Evolutionary conservation across 2,888 invertebrate species (phyloP), one percentile per base, ranked within the genome.

Genomic region (Antitype chi): DNA sequence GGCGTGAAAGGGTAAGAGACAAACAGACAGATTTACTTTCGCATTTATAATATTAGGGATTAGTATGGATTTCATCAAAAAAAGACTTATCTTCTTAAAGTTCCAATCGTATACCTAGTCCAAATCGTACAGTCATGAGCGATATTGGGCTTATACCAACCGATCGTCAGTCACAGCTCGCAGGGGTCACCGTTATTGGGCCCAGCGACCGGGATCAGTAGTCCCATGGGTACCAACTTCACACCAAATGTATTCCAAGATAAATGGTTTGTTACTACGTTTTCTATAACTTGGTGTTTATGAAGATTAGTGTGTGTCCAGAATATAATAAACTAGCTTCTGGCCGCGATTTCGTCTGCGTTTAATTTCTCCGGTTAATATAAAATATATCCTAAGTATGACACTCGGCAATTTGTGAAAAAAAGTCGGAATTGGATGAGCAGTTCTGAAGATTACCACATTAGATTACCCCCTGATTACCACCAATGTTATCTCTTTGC

Each of bases 221-320:
- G n/a, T 71, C 73, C 43, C 70, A 8, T 25, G 85, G 66, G 82
- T 20, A 9, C 13, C 15, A 55, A 63, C 72, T 81, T 76, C 23
- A 57, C 73, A 68, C 57, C 57, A 55, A 68, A 68, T 57, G 73
- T 82, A 64, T 52, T 70, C 25, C n/a, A 81, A 82, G 83, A 82
- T 59, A 62, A 81, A 81, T 82, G 62, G 57, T 32, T 57, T 32
- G 25, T 70, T 15, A 4, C 74, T 74, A 47, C 74, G 43, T 32
- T 70, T 32, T n/a, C 28, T 68, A 8, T 32, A 17, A 32, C 28
- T 43, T 66, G 15, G 28, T 15, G 23, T 28, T 23, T 67, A 67
- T 53, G 53, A 67, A 67, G 52, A 67, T 23, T 52, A 15, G 52
- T 52, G 23, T 49, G 20, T 28, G 8, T 49, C 15, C 9, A 15